Evolutionary conservation across 2,113 vertebrate species (phyloP).

Genomic region (Leucosticte australis): DNA sequence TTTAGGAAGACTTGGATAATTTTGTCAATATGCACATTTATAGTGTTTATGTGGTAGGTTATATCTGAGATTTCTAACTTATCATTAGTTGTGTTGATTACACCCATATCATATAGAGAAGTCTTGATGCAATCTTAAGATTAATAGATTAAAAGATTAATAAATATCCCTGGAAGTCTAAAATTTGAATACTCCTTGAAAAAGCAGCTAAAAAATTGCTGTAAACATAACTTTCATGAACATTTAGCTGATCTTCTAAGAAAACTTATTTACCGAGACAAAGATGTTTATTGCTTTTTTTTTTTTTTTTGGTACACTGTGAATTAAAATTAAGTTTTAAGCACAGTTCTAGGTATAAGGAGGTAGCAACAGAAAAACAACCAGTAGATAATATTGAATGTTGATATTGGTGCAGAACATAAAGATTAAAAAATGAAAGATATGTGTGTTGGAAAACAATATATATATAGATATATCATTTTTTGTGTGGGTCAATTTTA

Average conservation of each 20-base stretch:
- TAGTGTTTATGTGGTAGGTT: not conserved
- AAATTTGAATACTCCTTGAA: not conserved
- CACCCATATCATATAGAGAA: not conserved
- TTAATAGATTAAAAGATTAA: not conserved
- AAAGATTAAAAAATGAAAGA: not conserved
- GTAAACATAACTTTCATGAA: not conserved
- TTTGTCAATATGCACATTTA: not conserved
- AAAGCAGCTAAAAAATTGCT: not conserved
- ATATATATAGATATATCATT: not conserved
- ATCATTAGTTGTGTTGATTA: not conserved
- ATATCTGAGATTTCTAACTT: not conserved
- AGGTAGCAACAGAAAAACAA: not conserved
- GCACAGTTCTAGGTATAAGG: not conserved
- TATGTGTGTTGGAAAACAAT: not conserved
- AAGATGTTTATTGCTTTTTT: not conserved
- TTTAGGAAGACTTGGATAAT: not conserved
- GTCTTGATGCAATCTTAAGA: not conserved
- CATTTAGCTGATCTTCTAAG: not conserved
- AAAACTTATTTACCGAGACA: not conserved
- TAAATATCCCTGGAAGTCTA: not conserved
- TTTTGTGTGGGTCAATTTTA: not conserved
- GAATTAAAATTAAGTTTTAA: not conserved
- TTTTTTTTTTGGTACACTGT: not conserved
- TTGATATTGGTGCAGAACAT: not conserved
- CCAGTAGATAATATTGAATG: not conserved